Conservation (phyloP, 2,888 invertebrate genomes). For the Mythimna albipuncta region DNA sequence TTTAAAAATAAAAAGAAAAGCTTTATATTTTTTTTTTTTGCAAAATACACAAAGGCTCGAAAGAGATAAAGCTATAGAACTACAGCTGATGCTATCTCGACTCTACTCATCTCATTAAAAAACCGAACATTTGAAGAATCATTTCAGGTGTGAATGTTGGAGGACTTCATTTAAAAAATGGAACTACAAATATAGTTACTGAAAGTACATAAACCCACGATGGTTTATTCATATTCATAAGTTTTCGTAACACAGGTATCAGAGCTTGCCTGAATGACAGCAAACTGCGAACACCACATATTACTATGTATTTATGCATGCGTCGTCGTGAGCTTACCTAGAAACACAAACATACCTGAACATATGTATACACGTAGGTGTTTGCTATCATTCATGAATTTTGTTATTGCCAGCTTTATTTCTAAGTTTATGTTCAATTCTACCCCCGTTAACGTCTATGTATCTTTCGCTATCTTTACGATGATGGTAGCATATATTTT, state of each 20-base stretch:
- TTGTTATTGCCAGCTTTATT: constrained; percentile 48
- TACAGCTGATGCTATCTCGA: neutral
- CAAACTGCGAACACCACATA: constrained; percentile 27
- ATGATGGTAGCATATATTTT: constrained; percentile 17
- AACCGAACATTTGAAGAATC: neutral
- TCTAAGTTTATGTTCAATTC: constrained; percentile 44
- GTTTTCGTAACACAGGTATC: constrained; percentile 26
- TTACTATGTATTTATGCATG: constrained; percentile 46
- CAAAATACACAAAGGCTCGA: neutral
- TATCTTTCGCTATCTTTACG: constrained; percentile 36
- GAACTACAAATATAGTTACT: constrained; percentile 7
- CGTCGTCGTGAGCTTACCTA: constrained; percentile 35
- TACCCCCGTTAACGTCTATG: constrained; percentile 37
- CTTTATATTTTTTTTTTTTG: neutral
- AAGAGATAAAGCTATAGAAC: neutral
- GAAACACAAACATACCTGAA: constrained; percentile 35
- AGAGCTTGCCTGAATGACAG: constrained; percentile 35
- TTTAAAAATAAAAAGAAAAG: neutral
- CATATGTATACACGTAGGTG: constrained; percentile 20
- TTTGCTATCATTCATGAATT: constrained; percentile 43
- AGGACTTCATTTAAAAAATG: constrained; percentile 6
- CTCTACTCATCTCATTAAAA: neutral
- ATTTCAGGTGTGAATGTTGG: neutral
- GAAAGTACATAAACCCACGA: constrained; percentile 12
- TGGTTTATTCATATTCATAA: constrained; percentile 39